Evolutionary conservation across 2,113 vertebrate species (phyloP).

Genomic region (Rhea americana): DNA sequence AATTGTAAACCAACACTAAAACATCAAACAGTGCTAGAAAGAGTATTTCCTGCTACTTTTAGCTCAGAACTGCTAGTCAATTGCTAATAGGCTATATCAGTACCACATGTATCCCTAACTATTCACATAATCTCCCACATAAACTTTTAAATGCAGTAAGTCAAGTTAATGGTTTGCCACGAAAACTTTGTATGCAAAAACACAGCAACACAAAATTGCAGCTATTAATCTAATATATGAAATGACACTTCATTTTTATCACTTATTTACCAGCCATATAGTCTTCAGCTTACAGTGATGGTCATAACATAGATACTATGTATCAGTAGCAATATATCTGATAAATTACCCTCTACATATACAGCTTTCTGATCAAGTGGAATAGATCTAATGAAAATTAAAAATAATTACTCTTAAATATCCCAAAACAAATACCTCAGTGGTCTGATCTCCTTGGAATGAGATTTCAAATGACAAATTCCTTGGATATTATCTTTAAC

Average conservation of each 20-base stretch:
- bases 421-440: not conserved
- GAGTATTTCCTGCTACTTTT: constrained; percentile 23
- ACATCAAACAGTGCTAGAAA: constrained; percentile 35
- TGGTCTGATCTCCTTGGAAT: not conserved
- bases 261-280: constrained; percentile 61
- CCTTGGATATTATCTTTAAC: not conserved
- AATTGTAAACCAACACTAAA: constrained; percentile 38
- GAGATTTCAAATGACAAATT: not conserved
- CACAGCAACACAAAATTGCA: constrained; percentile 53
- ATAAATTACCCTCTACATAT: constrained; percentile 10
- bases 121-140: not conserved
- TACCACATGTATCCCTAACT: not conserved
- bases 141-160: constrained; percentile 54
- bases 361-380: constrained; percentile 37
- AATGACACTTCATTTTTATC: constrained; percentile 57
- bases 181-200: constrained; percentile 51
- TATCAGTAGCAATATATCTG: constrained; percentile 13
- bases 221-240: constrained; percentile 42
- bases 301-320: not conserved
- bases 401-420: constrained; percentile 25
- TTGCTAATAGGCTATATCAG: not conserved
- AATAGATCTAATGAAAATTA: constrained; percentile 18
- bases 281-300: constrained; percentile 30
- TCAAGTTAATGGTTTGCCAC: constrained; percentile 57
- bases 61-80: not conserved